Percentiles rank a stretch among this genome's conserved stretches.
Conservation (phyloP, 1,140 invertebrate genomes). For the Drosophila triauraria region DNA sequence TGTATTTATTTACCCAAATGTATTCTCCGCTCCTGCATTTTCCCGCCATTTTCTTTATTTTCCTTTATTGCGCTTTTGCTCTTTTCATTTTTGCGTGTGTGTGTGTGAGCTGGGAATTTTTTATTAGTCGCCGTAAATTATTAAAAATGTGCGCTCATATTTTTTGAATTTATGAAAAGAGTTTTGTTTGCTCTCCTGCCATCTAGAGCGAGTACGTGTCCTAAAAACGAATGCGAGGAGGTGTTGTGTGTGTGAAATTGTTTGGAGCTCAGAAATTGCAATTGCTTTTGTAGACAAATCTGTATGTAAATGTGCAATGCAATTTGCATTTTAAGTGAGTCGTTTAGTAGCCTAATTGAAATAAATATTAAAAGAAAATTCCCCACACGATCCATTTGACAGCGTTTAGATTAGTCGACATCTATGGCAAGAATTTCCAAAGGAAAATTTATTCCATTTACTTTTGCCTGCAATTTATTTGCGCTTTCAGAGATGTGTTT, state of each 20-base stretch:
- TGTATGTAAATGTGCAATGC: conserved; percentile 62
- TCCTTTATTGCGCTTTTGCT: neutral
- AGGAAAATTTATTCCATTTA: conserved; percentile 27
- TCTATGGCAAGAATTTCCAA: conserved; percentile 8
- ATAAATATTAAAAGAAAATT: conserved; percentile 63
- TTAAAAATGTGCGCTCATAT: conserved; percentile 52
- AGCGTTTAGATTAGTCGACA: conserved; percentile 23
- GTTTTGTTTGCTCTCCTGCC: conserved; percentile 47
- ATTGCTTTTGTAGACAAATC: conserved; percentile 55
- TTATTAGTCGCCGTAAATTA: conserved; percentile 58
- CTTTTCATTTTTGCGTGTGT: conserved; percentile 12
- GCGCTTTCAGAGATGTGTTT: conserved; percentile 10
- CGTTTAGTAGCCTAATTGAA: conserved; percentile 78
- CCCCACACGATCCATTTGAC: conserved; percentile 39
- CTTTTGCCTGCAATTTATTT: conserved; percentile 23
- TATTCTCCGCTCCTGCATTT: conserved; percentile 1
- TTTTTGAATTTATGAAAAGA: conserved; percentile 63
- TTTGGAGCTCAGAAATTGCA: conserved; percentile 44
- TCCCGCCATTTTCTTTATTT: neutral
- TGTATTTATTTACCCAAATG: conserved; percentile 47
- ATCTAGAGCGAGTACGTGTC: conserved; percentile 8
- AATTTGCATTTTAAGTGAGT: conserved; percentile 82
- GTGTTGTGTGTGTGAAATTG: conserved; percentile 15
- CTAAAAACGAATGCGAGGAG: neutral
- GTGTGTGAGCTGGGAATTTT: conserved; percentile 27